These are phyloP conservation scores for Astyanax mexicanus DNA, from an alignment of 2,797 vertebrate genomes.

Conservation along the genomic window DNA sequence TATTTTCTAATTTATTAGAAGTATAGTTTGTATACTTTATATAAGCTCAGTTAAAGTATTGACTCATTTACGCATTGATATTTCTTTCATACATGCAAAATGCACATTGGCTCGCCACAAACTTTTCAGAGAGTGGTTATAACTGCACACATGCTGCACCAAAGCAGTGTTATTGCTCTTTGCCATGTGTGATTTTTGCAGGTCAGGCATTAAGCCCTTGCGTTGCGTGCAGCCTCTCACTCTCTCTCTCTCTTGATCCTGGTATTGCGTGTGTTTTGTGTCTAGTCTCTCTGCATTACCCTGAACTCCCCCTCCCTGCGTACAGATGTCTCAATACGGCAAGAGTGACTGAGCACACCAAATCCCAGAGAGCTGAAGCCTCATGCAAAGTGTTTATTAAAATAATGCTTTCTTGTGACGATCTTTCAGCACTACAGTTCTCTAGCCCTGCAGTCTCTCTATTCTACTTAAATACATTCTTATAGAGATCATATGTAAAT, in stretches of 20 bases:
- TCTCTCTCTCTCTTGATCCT: slow-evolving; percentile 13
- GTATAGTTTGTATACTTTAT: too few species aligned
- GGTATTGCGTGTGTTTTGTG: slow-evolving; percentile 17
- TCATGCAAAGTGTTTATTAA: not conserved
- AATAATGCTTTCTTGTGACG: too few species aligned
- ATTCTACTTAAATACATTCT: too few species aligned
- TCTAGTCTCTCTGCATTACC: not conserved
- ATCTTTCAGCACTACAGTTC: too few species aligned
- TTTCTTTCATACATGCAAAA: too few species aligned
- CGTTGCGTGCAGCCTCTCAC: slow-evolving; percentile 3
- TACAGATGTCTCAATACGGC: not conserved
- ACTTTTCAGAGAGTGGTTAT: too few species aligned
- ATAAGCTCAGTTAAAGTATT: too few species aligned
- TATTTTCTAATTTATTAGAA: too few species aligned
- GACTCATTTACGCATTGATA: too few species aligned
- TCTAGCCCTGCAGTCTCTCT: too few species aligned
- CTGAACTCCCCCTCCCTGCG: not conserved
- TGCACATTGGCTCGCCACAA: too few species aligned
- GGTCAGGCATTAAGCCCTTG: slow-evolving; percentile 11
- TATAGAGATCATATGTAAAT: too few species aligned
- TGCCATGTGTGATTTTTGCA: slow-evolving; percentile 1
- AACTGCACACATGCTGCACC: not conserved
- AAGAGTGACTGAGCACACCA: not conserved
- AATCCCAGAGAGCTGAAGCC: not conserved
- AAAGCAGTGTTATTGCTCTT: not conserved